These are phyloP conservation scores for Lethenteron camtschaticum DNA, from an alignment of 2,113 vertebrate genomes.

Conservation along the genomic window DNA sequence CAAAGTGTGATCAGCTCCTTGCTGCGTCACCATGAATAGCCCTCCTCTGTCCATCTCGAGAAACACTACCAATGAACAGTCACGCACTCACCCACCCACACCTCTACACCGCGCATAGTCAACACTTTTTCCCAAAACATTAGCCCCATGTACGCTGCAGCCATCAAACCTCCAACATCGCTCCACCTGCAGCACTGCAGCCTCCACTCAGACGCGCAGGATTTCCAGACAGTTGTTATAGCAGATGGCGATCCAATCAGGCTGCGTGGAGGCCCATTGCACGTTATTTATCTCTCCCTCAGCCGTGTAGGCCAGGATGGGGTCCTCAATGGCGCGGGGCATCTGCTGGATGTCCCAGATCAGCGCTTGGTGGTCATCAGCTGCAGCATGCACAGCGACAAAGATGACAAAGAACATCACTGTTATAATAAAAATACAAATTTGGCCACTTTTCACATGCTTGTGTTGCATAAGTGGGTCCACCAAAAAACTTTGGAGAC, in stretches of 20 bases:
- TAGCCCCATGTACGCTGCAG: no score
- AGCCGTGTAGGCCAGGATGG: slow-evolving; percentile 88
- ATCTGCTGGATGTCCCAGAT: slow-evolving; percentile 99
- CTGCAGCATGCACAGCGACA: slow-evolving; percentile 20
- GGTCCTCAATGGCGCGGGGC: slow-evolving; percentile 93
- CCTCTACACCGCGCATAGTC: no score
- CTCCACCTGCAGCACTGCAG: neutral
- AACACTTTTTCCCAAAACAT: no score
- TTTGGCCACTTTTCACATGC: neutral
- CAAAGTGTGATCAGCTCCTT: no score
- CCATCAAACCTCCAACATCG: neutral
- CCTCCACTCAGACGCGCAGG: slow-evolving; percentile 47
- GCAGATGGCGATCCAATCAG: slow-evolving; percentile 99
- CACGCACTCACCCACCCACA: no score
- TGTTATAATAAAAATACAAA: neutral
- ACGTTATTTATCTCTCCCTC: slow-evolving; percentile 99
- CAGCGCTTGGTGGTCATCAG: slow-evolving; percentile 94
- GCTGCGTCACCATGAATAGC: no score
- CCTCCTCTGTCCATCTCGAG: no score
- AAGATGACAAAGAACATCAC: neutral
- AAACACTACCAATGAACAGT: no score
- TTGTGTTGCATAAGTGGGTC: no score
- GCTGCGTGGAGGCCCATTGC: slow-evolving; percentile 97
- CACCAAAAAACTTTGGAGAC: no score
- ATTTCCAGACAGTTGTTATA: slow-evolving; percentile 99